Percentiles rank a stretch among this genome's conserved stretches.
Conservation (phyloP, 1,140 invertebrate species). For the Lamellibrachia luymesi region DNA sequence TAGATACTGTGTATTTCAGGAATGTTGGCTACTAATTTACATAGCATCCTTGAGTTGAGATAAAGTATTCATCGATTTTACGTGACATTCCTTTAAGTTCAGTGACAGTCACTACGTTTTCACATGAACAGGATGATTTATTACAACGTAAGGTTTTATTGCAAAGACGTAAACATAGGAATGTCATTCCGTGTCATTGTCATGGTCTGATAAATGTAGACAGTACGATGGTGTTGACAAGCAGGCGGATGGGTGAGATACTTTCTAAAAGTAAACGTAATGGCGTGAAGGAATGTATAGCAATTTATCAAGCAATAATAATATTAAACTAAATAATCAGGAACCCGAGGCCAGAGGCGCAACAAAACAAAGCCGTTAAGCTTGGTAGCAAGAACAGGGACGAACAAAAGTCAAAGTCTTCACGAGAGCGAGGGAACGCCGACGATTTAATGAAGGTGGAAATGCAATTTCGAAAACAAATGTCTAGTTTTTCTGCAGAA, state of each 20-base stretch:
- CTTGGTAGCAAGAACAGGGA: too few relatives aligned
- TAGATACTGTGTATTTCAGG: background rate
- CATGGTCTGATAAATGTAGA: background rate
- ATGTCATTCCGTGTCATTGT: background rate
- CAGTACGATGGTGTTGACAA: background rate
- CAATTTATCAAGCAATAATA: too few relatives aligned
- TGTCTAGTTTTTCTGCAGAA: too few relatives aligned
- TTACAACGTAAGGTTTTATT: background rate
- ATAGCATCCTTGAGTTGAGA: background rate
- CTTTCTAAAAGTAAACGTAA: too few relatives aligned
- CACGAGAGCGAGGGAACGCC: too few relatives aligned
- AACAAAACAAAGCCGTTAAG: too few relatives aligned
- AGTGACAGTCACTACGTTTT: background rate
- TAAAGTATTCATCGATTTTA: background rate
- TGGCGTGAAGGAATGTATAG: too few relatives aligned
- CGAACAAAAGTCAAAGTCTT: too few relatives aligned
- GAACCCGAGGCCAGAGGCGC: too few relatives aligned
- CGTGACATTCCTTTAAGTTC: background rate
- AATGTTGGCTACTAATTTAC: background rate
- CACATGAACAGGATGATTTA: background rate
- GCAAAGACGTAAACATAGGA: background rate
- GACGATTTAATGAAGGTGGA: too few relatives aligned
- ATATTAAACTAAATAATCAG: too few relatives aligned
- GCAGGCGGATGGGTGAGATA: background rate
- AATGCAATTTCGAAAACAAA: too few relatives aligned